Conservation (phyloP, 2,113 vertebrate species). For the Nerophis lumbriciformis region DNA sequence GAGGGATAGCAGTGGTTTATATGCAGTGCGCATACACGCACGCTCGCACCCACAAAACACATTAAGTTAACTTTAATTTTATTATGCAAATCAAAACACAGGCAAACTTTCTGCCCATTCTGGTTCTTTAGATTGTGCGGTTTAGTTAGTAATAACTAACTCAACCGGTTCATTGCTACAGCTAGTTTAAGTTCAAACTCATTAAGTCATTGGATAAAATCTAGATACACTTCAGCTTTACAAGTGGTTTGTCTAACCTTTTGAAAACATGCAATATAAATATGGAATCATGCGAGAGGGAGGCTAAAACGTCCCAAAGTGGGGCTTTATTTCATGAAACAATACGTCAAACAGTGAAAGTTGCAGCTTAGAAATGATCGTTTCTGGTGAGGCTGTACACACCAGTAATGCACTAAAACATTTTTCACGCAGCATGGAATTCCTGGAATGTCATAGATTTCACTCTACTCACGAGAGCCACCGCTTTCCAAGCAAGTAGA, state of each 20-base stretch:
- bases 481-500: neutral
- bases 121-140: too few species aligned
- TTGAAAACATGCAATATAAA: too few species aligned
- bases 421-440: neutral
- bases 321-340: neutral
- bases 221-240: too few species aligned
- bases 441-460: neutral
- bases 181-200: too few species aligned
- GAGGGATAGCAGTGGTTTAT: slow-evolving; percentile 7
- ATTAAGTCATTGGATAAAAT: too few species aligned
- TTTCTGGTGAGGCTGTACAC: neutral
- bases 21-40: slow-evolving; percentile 1
- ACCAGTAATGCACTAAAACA: neutral
- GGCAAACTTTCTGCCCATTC: too few species aligned
- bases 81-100: slow-evolving; percentile 1
- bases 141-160: too few species aligned
- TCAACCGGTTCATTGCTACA: too few species aligned
- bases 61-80: neutral
- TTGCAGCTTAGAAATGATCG: neutral
- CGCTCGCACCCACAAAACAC: neutral
- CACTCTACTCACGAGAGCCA: neutral
- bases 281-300: too few species aligned
- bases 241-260: too few species aligned
- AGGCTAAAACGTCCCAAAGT: neutral
- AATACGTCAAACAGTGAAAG: neutral